Conservation (phyloP, 2,888 invertebrate genomes). For the Cataglyphis altisquamis region DNA sequence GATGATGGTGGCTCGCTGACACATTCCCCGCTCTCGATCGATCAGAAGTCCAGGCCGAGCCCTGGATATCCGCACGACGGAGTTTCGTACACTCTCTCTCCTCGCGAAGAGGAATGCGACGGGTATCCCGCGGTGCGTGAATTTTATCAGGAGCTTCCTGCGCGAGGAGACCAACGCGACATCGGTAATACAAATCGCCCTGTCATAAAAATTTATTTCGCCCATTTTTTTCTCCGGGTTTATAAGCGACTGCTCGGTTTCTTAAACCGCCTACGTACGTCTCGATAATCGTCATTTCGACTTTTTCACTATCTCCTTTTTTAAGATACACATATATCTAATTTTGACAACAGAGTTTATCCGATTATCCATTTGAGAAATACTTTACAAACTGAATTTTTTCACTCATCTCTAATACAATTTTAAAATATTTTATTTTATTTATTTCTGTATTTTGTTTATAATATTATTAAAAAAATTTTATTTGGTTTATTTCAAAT, state of each 20-base stretch:
- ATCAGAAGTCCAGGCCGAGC: background rate
- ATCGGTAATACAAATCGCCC: constrained; percentile 29
- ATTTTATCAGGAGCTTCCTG: constrained; percentile 22
- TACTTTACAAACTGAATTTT: background rate
- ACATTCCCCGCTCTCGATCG: background rate
- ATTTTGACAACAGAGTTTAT: background rate
- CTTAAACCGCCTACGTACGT: background rate
- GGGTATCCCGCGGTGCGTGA: constrained; percentile 19
- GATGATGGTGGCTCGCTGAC: background rate
- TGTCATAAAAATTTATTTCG: constrained; percentile 45
- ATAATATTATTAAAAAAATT: background rate
- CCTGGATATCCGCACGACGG: constrained; percentile 1
- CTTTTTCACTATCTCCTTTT: background rate
- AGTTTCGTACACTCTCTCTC: background rate
- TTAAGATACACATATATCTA: background rate
- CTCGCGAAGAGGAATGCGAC: constrained; percentile 16
- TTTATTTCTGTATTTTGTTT: background rate
- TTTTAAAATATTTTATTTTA: background rate
- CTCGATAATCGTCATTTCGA: constrained; percentile 1
- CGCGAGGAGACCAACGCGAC: constrained; percentile 22
- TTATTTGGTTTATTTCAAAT: background rate
- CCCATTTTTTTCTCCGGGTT: constrained; percentile 32
- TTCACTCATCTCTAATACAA: too few relatives aligned
- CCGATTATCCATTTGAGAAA: background rate
- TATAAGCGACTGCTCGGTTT: background rate